These are phyloP conservation scores for Blastobasis lacticolella DNA, from an alignment of 2,888 invertebrate genomes.

Conservation along the genomic window DNA sequence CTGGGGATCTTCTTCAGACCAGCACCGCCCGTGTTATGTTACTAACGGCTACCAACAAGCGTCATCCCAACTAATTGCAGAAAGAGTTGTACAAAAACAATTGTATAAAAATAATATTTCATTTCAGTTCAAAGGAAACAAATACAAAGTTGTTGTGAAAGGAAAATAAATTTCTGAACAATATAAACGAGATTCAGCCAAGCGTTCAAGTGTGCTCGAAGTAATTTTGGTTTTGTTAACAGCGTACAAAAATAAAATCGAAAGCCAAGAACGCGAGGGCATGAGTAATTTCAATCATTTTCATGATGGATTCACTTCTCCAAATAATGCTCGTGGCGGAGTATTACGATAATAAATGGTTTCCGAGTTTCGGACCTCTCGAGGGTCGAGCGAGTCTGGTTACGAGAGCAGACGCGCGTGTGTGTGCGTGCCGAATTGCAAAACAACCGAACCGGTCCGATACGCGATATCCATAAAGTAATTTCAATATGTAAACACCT, in stretches of 20 bases:
- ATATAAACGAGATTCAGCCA: constrained; percentile 14
- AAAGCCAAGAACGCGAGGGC: constrained; percentile 23
- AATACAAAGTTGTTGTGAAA: not conserved
- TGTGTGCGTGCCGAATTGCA: constrained; percentile 51
- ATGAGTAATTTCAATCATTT: constrained; percentile 54
- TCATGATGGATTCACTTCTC: constrained; percentile 48
- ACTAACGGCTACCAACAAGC: too few species aligned
- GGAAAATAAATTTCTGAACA: constrained; percentile 6
- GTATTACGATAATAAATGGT: constrained; percentile 55
- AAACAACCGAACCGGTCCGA: constrained; percentile 42
- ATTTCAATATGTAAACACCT: constrained; percentile 40
- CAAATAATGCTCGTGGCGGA: constrained; percentile 47
- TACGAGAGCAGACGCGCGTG: constrained; percentile 40
- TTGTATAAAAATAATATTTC: too few species aligned
- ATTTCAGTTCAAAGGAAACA: not conserved
- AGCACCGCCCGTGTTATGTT: too few species aligned
- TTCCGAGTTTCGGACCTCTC: constrained; percentile 26
- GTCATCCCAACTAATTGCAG: too few species aligned
- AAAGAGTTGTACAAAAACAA: too few species aligned
- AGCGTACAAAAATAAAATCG: constrained; percentile 17
- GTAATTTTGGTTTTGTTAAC: constrained; percentile 33
- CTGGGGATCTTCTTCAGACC: not conserved
- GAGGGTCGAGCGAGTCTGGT: constrained; percentile 30
- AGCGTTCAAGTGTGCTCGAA: constrained; percentile 21
- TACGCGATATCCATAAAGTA: constrained; percentile 39